These are phyloP conservation scores for Anolis apletophallus DNA, from an alignment of 2,797 vertebrate genomes.

Conservation along the genomic window DNA sequence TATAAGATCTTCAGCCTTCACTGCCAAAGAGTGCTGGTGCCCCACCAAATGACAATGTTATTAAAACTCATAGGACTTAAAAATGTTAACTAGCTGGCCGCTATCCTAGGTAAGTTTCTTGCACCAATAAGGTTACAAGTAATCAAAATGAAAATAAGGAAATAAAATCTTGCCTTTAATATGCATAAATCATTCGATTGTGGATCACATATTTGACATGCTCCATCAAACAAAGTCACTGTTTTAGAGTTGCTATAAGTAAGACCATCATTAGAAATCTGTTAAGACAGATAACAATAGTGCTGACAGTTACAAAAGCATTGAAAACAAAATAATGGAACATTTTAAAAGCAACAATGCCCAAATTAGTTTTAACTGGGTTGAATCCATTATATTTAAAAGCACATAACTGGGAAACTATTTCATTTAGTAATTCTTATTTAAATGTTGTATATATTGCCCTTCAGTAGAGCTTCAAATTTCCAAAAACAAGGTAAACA, in stretches of 20 bases:
- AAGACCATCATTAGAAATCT: constrained; percentile 93
- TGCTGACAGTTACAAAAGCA: constrained; percentile 22
- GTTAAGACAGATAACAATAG: constrained; percentile 53
- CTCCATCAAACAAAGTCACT: constrained; percentile 85
- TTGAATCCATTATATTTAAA: neutral
- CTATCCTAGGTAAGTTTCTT: neutral
- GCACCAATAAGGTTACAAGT: neutral
- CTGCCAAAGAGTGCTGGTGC: too few species aligned
- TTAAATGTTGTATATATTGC: neutral
- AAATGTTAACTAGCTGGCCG: neutral
- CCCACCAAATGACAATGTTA: too few species aligned
- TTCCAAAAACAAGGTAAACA: neutral
- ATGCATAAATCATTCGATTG: constrained; percentile 78
- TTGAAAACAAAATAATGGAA: neutral
- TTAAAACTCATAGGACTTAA: neutral
- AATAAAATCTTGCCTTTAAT: constrained; percentile 80
- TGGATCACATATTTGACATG: constrained; percentile 86
- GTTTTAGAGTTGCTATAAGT: constrained; percentile 90
- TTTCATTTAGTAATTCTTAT: neutral
- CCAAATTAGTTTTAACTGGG: too few species aligned
- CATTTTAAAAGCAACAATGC: neutral
- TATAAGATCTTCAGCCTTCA: too few species aligned
- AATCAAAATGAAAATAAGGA: constrained; percentile 2
- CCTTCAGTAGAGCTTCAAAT: neutral
- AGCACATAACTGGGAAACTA: neutral